Evolutionary conservation across 2,113 vertebrate species (phyloP).

Genomic region (Seriola aureovittata): DNA sequence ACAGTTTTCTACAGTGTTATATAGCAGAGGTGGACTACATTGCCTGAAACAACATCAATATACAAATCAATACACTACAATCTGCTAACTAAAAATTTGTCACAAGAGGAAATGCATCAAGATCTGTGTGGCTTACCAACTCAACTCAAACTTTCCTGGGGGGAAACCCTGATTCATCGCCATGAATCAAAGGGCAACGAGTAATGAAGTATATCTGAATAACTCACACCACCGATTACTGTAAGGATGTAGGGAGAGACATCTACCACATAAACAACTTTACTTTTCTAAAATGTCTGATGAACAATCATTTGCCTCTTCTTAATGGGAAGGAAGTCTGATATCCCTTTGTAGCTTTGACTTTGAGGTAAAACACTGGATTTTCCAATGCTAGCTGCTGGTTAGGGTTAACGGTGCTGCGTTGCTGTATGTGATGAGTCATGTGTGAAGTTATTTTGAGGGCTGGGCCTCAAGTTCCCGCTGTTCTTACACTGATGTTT

Average conservation of each 20-base stretch:
- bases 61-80: neutral
- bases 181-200: neutral
- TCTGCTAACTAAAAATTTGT: neutral
- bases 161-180: neutral
- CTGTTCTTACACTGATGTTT: neutral
- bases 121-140: neutral
- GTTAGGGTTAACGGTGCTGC: neutral
- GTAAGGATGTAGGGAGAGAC: neutral
- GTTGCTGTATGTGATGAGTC: conserved; percentile 9
- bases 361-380: neutral
- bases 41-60: no score
- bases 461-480: neutral
- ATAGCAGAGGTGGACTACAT: no score
- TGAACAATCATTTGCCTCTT: neutral
- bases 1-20: neutral
- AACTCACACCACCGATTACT: neutral
- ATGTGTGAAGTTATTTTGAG: neutral
- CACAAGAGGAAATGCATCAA: neutral
- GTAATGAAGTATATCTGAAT: neutral
- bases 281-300: no score
- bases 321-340: no score
- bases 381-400: neutral
- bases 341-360: neutral
- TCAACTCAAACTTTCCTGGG: neutral
- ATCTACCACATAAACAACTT: neutral